phyloP scores from a whole-genome alignment of 1,140 invertebrate genomes.

The Araneus ventricosus region DNA sequence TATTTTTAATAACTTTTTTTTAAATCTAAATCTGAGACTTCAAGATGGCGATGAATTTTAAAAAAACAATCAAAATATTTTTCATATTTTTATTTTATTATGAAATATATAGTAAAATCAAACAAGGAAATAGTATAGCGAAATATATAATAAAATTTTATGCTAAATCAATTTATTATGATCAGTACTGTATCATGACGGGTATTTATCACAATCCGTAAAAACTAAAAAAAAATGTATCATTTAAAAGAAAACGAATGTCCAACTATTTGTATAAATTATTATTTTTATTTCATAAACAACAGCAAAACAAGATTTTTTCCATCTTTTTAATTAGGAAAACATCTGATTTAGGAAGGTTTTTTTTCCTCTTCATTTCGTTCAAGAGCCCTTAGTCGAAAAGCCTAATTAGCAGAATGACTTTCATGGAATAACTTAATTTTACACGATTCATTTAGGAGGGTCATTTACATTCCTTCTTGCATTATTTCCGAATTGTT shows the following conservation, averaged over 20 bases:
- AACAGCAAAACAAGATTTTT: background rate
- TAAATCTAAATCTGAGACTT: no score
- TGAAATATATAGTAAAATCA: no score
- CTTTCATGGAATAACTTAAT: background rate
- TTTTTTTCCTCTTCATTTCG: background rate
- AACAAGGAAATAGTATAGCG: no score
- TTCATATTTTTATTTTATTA: no score
- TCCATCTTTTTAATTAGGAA: background rate
- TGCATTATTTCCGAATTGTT: background rate
- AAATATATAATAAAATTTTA: no score
- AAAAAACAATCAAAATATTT: no score
- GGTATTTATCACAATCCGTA: no score
- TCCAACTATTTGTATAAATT: background rate
- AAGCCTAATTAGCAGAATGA: background rate
- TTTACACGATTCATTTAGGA: background rate
- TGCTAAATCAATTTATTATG: no score
- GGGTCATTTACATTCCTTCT: background rate
- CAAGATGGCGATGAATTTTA: no score
- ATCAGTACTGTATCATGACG: no score
- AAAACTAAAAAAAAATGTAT: no score
- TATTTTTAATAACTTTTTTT: no score
- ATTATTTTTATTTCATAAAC: background rate
- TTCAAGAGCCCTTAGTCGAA: background rate
- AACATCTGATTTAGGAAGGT: background rate
- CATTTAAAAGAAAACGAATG: background rate